Conservation (phyloP, 2,113 vertebrate genomes). For the Psilopsiagon aymara region DNA sequence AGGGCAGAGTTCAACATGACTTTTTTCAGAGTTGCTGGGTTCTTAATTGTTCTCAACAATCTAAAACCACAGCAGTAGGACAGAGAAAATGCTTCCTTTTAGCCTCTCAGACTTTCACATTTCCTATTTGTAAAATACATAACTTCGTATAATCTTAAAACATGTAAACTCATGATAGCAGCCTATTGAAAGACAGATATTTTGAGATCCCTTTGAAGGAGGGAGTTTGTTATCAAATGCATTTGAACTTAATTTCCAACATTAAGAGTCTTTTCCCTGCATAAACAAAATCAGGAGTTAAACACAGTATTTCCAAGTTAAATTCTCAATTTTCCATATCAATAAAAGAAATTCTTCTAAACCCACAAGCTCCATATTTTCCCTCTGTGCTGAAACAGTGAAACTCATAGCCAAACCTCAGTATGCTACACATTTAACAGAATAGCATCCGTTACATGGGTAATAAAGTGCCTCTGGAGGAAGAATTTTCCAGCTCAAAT, state of each 20-base stretch:
- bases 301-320: constrained; percentile 33
- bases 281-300: constrained; percentile 14
- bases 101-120: background rate
- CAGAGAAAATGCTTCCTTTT: background rate
- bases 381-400: background rate
- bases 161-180: background rate
- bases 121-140: background rate
- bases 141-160: background rate
- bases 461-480: constrained; percentile 26
- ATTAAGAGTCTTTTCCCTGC: constrained; percentile 25
- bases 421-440: constrained; percentile 3
- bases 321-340: constrained; percentile 39
- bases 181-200: background rate
- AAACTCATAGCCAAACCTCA: constrained; percentile 34
- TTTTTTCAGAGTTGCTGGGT: background rate
- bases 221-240: background rate
- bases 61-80: background rate
- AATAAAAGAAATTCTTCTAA: constrained; percentile 24
- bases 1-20: background rate
- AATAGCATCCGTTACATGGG: constrained; percentile 6
- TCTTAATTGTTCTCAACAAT: background rate
- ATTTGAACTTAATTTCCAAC: constrained; percentile 32
- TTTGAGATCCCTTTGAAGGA: background rate
- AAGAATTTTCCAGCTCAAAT: constrained; percentile 33
- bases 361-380: background rate